Evolutionary conservation across 2,888 invertebrate genomes (phyloP).

Genomic region (Drosophila fulvimacula): DNA sequence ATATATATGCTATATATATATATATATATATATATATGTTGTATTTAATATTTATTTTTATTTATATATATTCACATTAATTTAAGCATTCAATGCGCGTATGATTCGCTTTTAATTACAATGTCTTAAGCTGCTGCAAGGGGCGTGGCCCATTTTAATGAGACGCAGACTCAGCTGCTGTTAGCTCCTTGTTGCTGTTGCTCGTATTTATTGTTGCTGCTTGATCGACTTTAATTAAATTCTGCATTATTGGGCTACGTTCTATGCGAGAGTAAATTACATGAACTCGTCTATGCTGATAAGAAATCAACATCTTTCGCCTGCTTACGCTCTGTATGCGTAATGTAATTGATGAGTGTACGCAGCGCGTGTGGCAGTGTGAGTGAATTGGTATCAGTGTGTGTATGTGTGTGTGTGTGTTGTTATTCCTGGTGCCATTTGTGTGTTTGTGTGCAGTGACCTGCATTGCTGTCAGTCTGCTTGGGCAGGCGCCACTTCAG

Average conservation of each 20-base stretch:
- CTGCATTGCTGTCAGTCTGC: constrained; percentile 65
- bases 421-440: not conserved
- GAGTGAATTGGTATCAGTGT: constrained; percentile 3
- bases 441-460: constrained; percentile 47
- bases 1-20: not conserved
- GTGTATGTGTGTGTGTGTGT: constrained; percentile 9
- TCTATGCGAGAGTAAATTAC: constrained; percentile 8
- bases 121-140: constrained; percentile 28
- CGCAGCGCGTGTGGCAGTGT: constrained; percentile 2
- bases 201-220: constrained; percentile 8
- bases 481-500: constrained; percentile 31
- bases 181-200: constrained; percentile 2
- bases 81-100: constrained; percentile 47
- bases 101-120: constrained; percentile 51
- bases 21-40: not conserved
- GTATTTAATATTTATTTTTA: not conserved
- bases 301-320: constrained; percentile 50
- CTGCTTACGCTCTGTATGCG: constrained; percentile 43
- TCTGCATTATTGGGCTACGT: constrained; percentile 5
- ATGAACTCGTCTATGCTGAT: constrained; percentile 20
- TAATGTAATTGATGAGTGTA: constrained; percentile 53
- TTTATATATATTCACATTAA: constrained; percentile 15
- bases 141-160: constrained; percentile 29
- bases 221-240: constrained; percentile 33
- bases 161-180: constrained; percentile 5